Evolutionary conservation across 2,888 invertebrate genomes (phyloP).

Genomic region (Synanthedon andrenaeformis): DNA sequence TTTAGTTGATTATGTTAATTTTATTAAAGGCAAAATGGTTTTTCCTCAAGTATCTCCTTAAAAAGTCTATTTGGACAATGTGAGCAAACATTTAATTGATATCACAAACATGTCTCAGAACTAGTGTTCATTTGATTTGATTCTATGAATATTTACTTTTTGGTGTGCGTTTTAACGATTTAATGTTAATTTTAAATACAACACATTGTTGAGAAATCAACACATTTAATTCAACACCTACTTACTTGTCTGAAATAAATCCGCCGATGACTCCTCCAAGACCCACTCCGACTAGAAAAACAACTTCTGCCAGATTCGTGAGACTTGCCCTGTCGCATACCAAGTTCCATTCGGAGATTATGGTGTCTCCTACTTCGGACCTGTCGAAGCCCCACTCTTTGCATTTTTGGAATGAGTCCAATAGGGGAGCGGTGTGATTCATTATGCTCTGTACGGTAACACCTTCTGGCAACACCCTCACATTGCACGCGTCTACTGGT

Average conservation of each 20-base stretch:
- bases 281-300: slow-evolving; percentile 82
- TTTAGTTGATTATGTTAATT: too few relatives aligned
- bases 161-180: neutral
- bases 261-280: slow-evolving; percentile 84
- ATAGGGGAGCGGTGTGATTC: slow-evolving; percentile 42
- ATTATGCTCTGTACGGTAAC: slow-evolving; percentile 46
- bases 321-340: slow-evolving; percentile 79
- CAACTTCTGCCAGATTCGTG: slow-evolving; percentile 80
- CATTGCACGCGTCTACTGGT: slow-evolving; percentile 70
- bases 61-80: too few relatives aligned
- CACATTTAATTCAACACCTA: slow-evolving; percentile 14
- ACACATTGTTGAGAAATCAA: neutral
- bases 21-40: neutral
- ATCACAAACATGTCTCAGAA: too few relatives aligned
- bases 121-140: too few relatives aligned
- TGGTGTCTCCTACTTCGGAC: slow-evolving; percentile 72
- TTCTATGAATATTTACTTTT: too few relatives aligned
- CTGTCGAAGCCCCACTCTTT: slow-evolving; percentile 73
- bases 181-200: neutral
- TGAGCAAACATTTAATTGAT: too few relatives aligned
- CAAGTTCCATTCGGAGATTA: slow-evolving; percentile 81
- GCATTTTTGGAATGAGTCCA: slow-evolving; percentile 61
- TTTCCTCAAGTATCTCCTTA: too few relatives aligned
- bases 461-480: slow-evolving; percentile 50
- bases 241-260: slow-evolving; percentile 80